Percentiles rank a stretch among this genome's conserved stretches.
These are phyloP conservation scores for Mimas tiliae DNA, from an alignment of 2,888 invertebrate genomes.

Conservation along the genomic window DNA sequence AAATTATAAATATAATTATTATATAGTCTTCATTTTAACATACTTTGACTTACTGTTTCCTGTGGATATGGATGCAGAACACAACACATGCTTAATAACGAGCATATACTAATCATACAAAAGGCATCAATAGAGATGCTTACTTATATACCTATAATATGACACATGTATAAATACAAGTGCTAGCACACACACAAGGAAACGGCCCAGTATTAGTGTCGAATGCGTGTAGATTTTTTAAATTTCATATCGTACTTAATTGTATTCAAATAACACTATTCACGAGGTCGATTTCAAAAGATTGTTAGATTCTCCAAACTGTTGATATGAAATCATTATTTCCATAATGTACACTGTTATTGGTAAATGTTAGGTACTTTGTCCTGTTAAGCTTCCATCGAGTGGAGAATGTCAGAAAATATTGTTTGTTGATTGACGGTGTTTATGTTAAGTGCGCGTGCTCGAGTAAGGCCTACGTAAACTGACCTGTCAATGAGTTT, in stretches of 20 bases:
- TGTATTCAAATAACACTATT: background rate
- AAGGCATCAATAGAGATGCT: constrained; percentile 49
- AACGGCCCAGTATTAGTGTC: constrained; percentile 44
- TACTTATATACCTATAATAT: constrained; percentile 43
- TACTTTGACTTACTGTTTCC: constrained; percentile 91
- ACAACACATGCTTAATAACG: constrained; percentile 83
- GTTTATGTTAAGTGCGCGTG: constrained; percentile 36
- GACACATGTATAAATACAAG: constrained; percentile 47
- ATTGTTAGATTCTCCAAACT: background rate
- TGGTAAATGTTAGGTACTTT: background rate
- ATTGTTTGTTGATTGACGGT: constrained; percentile 24
- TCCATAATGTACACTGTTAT: background rate
- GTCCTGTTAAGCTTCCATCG: background rate
- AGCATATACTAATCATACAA: constrained; percentile 65
- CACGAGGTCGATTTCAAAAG: background rate
- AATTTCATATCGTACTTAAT: background rate
- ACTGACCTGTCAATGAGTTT: constrained; percentile 98
- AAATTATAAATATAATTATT: constrained; percentile 52
- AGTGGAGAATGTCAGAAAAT: background rate
- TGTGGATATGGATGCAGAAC: constrained; percentile 86
- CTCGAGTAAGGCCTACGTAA: constrained; percentile 55
- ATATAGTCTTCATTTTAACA: constrained; percentile 68
- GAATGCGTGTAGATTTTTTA: constrained; percentile 10
- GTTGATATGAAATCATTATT: background rate
- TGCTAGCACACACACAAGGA: constrained; percentile 73